Evolutionary conservation across 2,888 invertebrate genomes (phyloP).

Genomic region (Zootermopsis nevadensis): DNA sequence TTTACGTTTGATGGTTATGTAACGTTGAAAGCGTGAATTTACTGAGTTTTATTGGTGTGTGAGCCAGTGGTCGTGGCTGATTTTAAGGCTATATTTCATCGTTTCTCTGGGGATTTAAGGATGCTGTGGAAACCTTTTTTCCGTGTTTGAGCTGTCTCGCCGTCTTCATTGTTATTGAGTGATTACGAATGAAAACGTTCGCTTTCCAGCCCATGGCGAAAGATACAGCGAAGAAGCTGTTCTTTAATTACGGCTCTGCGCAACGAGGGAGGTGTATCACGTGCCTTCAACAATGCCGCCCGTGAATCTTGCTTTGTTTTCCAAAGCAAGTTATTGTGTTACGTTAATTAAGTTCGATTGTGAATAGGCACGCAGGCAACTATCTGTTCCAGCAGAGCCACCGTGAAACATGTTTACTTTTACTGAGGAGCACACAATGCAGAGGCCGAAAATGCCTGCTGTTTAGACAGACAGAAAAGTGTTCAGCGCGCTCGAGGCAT

Average conservation of each 20-base stretch:
- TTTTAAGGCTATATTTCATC: no score
- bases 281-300: constrained; percentile 6
- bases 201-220: neutral
- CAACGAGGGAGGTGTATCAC: neutral
- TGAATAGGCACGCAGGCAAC: neutral
- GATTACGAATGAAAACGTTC: neutral
- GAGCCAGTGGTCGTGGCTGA: no score
- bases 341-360: neutral
- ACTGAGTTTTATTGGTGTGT: no score
- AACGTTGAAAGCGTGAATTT: no score
- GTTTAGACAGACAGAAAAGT: neutral
- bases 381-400: neutral
- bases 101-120: no score
- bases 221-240: neutral
- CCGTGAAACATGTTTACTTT: neutral
- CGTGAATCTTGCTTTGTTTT: neutral
- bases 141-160: no score
- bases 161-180: neutral
- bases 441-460: neutral
- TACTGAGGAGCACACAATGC: neutral
- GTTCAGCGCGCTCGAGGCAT: neutral
- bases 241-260: neutral
- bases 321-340: neutral
- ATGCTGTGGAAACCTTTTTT: no score
- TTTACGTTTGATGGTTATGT: no score